Percentiles rank a stretch among this genome's conserved stretches.
These are phyloP conservation scores for Pterobdella sp. DNA, from an alignment of 2,888 invertebrate genomes.

Conservation along the genomic window DNA sequence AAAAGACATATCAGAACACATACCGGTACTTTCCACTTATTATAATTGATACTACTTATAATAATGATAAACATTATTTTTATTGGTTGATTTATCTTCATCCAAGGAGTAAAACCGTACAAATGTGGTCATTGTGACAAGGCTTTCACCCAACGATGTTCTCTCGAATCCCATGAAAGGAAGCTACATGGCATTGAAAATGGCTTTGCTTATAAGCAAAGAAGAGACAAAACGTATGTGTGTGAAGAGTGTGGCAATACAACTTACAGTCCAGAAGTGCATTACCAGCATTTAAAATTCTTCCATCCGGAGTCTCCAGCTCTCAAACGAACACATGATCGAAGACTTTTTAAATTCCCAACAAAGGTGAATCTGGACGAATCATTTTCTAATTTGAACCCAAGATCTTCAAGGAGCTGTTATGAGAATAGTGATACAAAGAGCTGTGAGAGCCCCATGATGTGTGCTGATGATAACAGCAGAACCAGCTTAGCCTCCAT, in stretches of 20 bases:
- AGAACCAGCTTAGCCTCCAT: not conserved
- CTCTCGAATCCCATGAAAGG: slow-evolving; percentile 93
- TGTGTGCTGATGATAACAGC: not conserved
- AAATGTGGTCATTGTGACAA: slow-evolving; percentile 96
- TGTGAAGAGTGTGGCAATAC: slow-evolving; percentile 99
- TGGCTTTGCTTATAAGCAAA: slow-evolving; percentile 92
- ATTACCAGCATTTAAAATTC: slow-evolving; percentile 84
- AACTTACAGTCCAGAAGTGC: slow-evolving; percentile 87
- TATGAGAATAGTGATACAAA: not conserved
- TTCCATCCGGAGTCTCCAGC: slow-evolving; percentile 65
- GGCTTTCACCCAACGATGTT: slow-evolving; percentile 97
- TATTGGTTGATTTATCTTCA: too few species aligned
- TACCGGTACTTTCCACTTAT: slow-evolving; percentile 61
- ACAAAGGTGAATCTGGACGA: not conserved
- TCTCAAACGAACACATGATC: slow-evolving; percentile 90
- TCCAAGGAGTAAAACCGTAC: slow-evolving; percentile 82
- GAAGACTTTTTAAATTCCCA: slow-evolving; percentile 69
- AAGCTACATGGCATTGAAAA: slow-evolving; percentile 96
- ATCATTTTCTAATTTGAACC: not conserved
- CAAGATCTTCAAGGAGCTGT: not conserved
- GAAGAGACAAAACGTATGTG: slow-evolving; percentile 76
- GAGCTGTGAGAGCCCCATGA: not conserved
- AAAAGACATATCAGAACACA: slow-evolving; percentile 98
- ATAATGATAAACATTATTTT: not conserved
- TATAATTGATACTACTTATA: not conserved